Conservation (phyloP, 2,888 invertebrate genomes). For the Papilio demoleus region DNA sequence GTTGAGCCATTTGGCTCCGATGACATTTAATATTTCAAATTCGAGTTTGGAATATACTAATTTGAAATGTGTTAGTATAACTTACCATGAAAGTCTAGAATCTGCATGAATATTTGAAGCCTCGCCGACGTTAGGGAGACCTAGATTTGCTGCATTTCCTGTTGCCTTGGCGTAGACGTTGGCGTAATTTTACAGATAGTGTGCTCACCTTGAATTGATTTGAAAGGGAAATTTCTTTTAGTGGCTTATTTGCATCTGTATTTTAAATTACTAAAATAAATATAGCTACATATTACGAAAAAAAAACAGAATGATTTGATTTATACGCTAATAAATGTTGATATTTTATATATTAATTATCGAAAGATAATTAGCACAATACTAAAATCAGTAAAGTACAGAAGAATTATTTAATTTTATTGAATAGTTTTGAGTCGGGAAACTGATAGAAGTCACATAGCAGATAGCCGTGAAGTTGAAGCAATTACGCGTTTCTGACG, state of each 20-base stretch:
- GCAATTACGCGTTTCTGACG: no score
- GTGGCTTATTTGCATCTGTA: not conserved
- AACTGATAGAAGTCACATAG: no score
- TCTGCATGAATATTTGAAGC: conserved; percentile 28
- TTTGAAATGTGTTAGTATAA: not conserved
- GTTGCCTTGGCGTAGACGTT: conserved; percentile 11
- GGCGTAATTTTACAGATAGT: conserved; percentile 11
- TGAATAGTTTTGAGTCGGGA: no score
- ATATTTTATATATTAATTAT: no score
- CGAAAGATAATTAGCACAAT: no score
- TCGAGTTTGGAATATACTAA: not conserved
- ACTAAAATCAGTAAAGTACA: no score
- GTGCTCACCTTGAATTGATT: not conserved
- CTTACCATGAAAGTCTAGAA: not conserved
- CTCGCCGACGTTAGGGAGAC: conserved; percentile 23
- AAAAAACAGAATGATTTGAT: no score
- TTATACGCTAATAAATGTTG: no score
- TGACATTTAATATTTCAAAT: conserved; percentile 2
- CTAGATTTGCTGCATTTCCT: conserved; percentile 17
- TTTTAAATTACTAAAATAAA: not conserved
- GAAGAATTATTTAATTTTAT: no score
- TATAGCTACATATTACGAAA: no score
- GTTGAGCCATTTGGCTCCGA: not conserved
- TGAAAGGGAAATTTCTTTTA: conserved; percentile 10
- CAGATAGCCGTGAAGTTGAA: no score